phyloP scores from a whole-genome alignment of 23 tunicate species.

The Aplidium turbinatum region DNA sequence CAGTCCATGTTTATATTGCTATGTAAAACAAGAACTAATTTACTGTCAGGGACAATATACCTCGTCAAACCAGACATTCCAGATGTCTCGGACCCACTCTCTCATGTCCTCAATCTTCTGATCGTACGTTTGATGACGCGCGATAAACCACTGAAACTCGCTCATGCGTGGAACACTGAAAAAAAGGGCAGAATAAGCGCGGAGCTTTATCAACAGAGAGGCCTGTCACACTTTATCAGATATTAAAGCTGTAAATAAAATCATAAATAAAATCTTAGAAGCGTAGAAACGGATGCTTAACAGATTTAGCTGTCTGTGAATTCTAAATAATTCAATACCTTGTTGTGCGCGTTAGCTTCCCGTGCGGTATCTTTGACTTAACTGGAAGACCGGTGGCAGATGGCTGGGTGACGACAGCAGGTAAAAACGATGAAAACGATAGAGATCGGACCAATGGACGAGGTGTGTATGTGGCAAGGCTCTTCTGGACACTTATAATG shows the following conservation, averaged over 20 bases:
- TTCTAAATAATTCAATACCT: conserved; percentile 1
- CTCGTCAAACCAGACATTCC: conserved; percentile 96
- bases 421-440: conserved; percentile 39
- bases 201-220: too few relatives aligned
- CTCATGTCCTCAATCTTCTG: conserved; percentile 56
- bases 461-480: conserved; percentile 44
- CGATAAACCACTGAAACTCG: conserved; percentile 68
- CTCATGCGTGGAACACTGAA: conserved; percentile 53
- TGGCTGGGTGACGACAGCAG: background rate
- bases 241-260: too few relatives aligned
- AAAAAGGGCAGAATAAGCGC: too few relatives aligned
- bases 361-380: background rate
- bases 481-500: conserved; percentile 34
- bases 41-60: conserved; percentile 28
- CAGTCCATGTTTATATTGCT: too few relatives aligned
- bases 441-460: conserved; percentile 42
- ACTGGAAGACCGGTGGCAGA: background rate
- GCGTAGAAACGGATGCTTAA: background rate
- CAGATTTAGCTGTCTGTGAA: background rate
- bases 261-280: background rate
- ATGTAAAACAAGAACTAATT: too few relatives aligned
- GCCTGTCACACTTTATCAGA: too few relatives aligned
- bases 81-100: conserved; percentile 95
- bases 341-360: conserved; percentile 25
- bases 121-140: conserved; percentile 41